These are phyloP conservation scores for Notolabrus celidotus DNA, from an alignment of 2,797 vertebrate species.

Conservation along the genomic window DNA sequence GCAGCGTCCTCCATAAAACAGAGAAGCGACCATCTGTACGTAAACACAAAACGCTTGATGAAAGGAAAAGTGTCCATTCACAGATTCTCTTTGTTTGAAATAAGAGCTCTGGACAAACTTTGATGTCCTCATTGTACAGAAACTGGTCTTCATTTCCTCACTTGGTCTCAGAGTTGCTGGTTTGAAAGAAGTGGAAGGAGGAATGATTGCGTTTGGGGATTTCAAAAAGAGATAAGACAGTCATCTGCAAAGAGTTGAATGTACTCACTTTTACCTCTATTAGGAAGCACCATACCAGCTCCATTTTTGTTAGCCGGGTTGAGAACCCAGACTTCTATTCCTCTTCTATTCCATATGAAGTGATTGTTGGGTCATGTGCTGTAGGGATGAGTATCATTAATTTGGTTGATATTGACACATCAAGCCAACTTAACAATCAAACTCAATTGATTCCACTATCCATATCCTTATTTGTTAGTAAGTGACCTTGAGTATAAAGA, in stretches of 20 bases:
- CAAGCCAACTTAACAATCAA: no score
- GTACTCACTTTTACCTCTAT: no score
- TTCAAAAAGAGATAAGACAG: background rate
- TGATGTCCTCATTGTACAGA: background rate
- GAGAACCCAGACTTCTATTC: no score
- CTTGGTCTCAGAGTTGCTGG: background rate
- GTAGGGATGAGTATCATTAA: no score
- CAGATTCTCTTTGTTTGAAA: conserved; percentile 15
- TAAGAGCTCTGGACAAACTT: background rate
- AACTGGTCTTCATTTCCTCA: background rate
- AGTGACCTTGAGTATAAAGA: no score
- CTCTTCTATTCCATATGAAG: no score
- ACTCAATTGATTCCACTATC: no score
- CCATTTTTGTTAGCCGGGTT: no score
- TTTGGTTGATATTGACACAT: no score
- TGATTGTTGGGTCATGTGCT: no score
- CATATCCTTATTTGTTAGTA: no score
- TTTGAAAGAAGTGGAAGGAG: background rate
- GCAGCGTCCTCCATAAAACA: conserved; percentile 17
- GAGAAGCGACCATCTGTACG: conserved; percentile 18
- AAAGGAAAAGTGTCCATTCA: conserved; percentile 8
- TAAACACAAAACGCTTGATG: conserved; percentile 28
- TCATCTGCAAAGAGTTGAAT: background rate
- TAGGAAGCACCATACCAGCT: no score
- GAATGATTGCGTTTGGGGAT: background rate